These are phyloP conservation scores for Dysidea cf. avara DNA, from an alignment of 37 sponge, comb jelly and placozoan genomes.

Conservation along the genomic window DNA sequence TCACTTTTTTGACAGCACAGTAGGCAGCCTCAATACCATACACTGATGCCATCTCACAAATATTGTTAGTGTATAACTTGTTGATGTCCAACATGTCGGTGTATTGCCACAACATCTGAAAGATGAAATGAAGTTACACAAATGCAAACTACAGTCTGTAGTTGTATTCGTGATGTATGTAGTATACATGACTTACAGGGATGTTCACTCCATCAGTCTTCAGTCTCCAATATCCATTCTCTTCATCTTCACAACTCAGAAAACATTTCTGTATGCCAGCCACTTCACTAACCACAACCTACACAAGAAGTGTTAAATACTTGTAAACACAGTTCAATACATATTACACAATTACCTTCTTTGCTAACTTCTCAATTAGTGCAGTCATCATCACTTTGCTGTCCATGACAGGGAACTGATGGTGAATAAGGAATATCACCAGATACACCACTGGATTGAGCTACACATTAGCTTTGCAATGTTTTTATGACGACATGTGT, in stretches of 20 bases:
- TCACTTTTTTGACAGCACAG: conserved; percentile 73
- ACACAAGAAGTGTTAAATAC: not conserved
- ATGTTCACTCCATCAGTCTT: conserved; percentile 88
- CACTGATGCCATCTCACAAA: conserved; percentile 72
- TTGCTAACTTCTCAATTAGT: conserved; percentile 58
- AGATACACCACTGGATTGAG: not conserved
- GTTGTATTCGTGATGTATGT: too few relatives aligned
- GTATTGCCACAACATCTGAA: conserved; percentile 75
- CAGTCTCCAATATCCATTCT: conserved; percentile 32
- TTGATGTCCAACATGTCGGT: conserved; percentile 68
- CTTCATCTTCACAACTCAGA: conserved; percentile 42
- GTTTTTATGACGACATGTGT: too few relatives aligned
- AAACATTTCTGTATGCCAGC: conserved; percentile 68
- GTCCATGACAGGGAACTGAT: conserved; percentile 63
- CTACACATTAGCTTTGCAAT: too few relatives aligned
- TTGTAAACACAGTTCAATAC: not conserved
- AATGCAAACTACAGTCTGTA: too few relatives aligned
- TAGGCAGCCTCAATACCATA: conserved; percentile 92
- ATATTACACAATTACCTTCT: conserved; percentile 37
- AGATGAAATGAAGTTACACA: not conserved
- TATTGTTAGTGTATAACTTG: conserved; percentile 79
- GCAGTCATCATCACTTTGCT: conserved; percentile 67
- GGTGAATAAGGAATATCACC: not conserved
- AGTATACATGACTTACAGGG: conserved; percentile 46
- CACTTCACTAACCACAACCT: conserved; percentile 75